Base-by-base conservation (phyloP, 2,797 vertebrate species). In the Diglossa cyanea region DNA sequence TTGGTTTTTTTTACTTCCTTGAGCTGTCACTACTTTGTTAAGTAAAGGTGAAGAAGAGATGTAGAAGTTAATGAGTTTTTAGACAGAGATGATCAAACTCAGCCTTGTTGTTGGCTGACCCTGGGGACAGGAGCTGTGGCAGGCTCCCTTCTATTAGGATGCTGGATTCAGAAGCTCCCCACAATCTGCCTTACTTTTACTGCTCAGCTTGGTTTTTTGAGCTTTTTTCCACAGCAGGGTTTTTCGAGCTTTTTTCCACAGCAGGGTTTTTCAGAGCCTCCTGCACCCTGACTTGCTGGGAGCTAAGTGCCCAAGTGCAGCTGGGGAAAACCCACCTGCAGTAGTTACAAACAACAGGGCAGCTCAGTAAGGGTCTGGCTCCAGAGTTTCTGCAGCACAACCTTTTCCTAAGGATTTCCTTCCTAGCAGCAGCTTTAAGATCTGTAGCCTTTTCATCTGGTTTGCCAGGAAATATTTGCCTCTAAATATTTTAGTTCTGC, bases 121-220 rank as follows among this genome's bases (percentile, higher is more conserved):
- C 0, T 13, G 12, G 26, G 16, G 8, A 31, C 15, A 10, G 1
- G n/a, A 58, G 4, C 14, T 61, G 28, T 1, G 2, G 2, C 13
- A 50, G 2, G 12, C 12, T 60, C 3, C 0, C 9, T 21, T 73
- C 5, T 66, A 0, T 6, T 10, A 6, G 8, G 24, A 31, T 61
- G 17, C 9, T 42, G 33, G 11, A 44, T 62, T 33, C 40, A 40
- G 23, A 7, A 68, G 4, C 10, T 67, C 17, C 33, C 33, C 53
- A 51, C 3, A 40, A 28, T n/a, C 25, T 60, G 6, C 45, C 28
- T 75, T 31, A 17, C 4, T 24, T 45, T 47, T 24, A 10, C 10
- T 31, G 11, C 1, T 25, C 33, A 17, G 2, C 19, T 31, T 31
- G 8, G 24, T 40, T 40, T 76, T 81, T 67, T 5, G 1, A 65